phyloP scores from a whole-genome alignment of 1,140 invertebrate species.

The Magallana angulata region DNA sequence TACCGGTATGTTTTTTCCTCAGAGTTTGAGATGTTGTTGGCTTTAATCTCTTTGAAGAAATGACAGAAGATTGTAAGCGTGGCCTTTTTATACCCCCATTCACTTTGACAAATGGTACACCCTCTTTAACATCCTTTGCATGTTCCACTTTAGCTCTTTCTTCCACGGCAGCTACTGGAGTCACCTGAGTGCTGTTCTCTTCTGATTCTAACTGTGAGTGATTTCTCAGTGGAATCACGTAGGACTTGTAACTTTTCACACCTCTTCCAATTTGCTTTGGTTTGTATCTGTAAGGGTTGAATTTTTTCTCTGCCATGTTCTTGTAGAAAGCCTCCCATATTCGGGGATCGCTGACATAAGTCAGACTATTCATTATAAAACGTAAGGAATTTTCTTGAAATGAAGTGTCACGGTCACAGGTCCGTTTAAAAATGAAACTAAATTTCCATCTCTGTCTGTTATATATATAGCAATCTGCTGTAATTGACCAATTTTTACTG shows the following conservation, averaged over 20 bases:
- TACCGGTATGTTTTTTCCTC: no score
- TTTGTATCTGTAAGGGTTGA: constrained; percentile 48
- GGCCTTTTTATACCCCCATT: no score
- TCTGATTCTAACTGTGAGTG: constrained; percentile 22
- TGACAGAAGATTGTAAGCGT: no score
- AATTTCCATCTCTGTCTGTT: no score
- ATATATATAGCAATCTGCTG: no score
- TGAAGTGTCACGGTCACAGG: no score
- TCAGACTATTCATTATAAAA: constrained; percentile 33
- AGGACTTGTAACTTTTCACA: constrained; percentile 16
- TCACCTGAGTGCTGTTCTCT: constrained; percentile 19
- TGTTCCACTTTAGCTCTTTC: constrained; percentile 46
- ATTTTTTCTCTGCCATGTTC: constrained; percentile 43
- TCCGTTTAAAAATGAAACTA: no score
- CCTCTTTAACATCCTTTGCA: constrained; percentile 4
- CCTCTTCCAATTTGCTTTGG: constrained; percentile 8
- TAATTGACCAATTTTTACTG: no score
- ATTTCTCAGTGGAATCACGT: constrained; percentile 1
- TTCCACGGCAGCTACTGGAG: constrained; percentile 42
- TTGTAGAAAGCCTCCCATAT: constrained; percentile 55
- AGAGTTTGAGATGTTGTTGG: no score
- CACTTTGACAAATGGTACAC: background rate
- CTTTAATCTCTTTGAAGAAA: no score
- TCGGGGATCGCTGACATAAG: constrained; percentile 45
- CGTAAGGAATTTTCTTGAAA: no score